phyloP scores from a whole-genome alignment of 2,113 vertebrate species.

The Pica pica region DNA sequence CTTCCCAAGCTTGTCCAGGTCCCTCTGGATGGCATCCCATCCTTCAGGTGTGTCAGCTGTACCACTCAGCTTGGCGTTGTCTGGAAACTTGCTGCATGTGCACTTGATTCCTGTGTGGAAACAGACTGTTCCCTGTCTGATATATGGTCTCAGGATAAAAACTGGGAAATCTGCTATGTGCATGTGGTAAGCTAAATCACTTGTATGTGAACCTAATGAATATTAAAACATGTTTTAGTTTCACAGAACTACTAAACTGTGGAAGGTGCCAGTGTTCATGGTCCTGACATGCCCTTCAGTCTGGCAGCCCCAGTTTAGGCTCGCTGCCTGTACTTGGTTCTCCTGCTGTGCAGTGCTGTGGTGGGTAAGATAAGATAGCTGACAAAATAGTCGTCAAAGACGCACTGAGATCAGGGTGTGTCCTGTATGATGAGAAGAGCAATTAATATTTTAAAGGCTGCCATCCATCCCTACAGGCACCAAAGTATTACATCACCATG shows the following conservation, averaged over 20 bases:
- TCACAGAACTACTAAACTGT: not conserved
- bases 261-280: not conserved
- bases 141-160: not conserved
- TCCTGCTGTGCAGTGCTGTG: not conserved
- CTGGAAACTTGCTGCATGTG: not conserved
- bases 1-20: not conserved
- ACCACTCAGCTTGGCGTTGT: not conserved
- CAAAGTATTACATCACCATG: conserved; percentile 28
- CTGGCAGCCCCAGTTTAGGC: not conserved
- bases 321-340: not conserved
- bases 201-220: not conserved
- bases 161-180: not conserved
- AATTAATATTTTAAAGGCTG: conserved; percentile 65
- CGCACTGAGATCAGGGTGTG: not conserved
- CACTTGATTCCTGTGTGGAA: not conserved
- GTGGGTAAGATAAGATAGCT: not conserved
- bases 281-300: not conserved
- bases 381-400: not conserved
- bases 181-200: not conserved
- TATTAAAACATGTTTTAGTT: not conserved
- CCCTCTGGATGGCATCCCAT: not conserved
- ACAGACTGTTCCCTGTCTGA: not conserved
- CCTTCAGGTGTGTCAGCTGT: not conserved
- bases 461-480: conserved; percentile 26
- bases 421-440: conserved; percentile 6